Percentiles rank a stretch among this genome's conserved stretches.
Conservation (phyloP, 2,888 invertebrate species). For the Cephus sareptanus region DNA sequence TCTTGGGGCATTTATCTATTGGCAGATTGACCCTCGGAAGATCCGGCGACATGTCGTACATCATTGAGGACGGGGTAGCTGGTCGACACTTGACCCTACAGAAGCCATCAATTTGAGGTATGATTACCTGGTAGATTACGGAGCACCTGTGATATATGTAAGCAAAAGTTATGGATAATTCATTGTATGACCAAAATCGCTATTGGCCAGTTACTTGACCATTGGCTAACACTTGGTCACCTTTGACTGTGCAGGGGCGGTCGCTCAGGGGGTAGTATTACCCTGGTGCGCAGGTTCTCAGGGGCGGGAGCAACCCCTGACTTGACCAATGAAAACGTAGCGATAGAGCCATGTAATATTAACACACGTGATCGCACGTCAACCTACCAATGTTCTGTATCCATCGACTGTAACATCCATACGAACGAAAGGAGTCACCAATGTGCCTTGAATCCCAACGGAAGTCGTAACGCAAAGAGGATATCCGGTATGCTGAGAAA, state of each 20-base stretch:
- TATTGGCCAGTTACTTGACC: neutral
- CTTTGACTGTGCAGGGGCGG: conserved; percentile 4
- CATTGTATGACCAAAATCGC: neutral
- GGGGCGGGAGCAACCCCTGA: conserved; percentile 29
- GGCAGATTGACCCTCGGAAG: neutral
- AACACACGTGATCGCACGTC: conserved; percentile 8
- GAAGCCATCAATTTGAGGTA: conserved; percentile 22
- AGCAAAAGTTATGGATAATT: conserved; percentile 4
- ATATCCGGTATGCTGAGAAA: neutral
- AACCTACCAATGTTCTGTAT: neutral
- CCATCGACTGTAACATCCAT: neutral
- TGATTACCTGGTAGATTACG: conserved; percentile 14
- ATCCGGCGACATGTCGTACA: neutral
- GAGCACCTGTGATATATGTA: conserved; percentile 5
- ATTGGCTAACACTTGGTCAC: neutral
- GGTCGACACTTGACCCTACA: conserved; percentile 15
- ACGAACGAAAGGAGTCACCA: conserved; percentile 16
- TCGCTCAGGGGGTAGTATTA: conserved; percentile 28
- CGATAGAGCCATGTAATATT: conserved; percentile 8
- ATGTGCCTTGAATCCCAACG: conserved; percentile 20
- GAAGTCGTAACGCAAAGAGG: neutral
- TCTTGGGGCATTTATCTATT: neutral
- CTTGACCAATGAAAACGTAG: neutral
- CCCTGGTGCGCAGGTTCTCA: conserved; percentile 35
- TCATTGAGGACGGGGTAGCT: conserved; percentile 9